Conservation (phyloP, 1,140 invertebrate genomes). For the Sinella curviseta region DNA sequence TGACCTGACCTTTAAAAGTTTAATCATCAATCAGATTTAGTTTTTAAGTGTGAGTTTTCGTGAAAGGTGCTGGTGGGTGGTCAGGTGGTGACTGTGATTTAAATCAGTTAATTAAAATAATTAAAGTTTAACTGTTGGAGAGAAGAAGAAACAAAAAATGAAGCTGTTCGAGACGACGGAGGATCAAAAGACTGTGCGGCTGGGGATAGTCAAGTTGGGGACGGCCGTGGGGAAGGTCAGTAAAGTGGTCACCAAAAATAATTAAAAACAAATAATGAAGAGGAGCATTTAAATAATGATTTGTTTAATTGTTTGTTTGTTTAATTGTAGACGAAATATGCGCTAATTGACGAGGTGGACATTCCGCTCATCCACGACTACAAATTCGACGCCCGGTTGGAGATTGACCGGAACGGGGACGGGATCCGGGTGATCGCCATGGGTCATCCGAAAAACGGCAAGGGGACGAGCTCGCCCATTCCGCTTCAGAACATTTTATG, state of each 20-base stretch:
- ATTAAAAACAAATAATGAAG: not conserved
- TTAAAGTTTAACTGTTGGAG: no score
- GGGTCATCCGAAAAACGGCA: slow-evolving; percentile 46
- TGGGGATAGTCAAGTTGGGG: slow-evolving; percentile 48
- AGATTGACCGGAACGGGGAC: slow-evolving; percentile 49
- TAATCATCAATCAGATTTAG: no score
- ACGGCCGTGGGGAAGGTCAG: slow-evolving; percentile 48
- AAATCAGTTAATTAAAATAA: no score
- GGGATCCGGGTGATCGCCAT: slow-evolving; percentile 47
- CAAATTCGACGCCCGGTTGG: slow-evolving; percentile 49
- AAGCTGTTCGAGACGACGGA: slow-evolving; percentile 44
- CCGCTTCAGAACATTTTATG: slow-evolving; percentile 47
- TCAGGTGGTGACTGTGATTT: no score
- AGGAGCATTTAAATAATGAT: not conserved
- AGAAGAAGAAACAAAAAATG: no score
- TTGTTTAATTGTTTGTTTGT: not conserved
- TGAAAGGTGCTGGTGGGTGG: no score
- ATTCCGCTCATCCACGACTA: slow-evolving; percentile 48
- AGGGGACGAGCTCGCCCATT: slow-evolving; percentile 30
- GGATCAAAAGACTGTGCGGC: slow-evolving; percentile 47
- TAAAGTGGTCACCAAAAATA: not conserved
- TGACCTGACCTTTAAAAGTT: no score
- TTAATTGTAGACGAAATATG: slow-evolving; percentile 47
- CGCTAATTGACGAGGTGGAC: slow-evolving; percentile 45
- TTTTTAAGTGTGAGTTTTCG: no score